Conservation (phyloP, 64 coral and sea anemone species). For the Exaiptasia diaphana region DNA sequence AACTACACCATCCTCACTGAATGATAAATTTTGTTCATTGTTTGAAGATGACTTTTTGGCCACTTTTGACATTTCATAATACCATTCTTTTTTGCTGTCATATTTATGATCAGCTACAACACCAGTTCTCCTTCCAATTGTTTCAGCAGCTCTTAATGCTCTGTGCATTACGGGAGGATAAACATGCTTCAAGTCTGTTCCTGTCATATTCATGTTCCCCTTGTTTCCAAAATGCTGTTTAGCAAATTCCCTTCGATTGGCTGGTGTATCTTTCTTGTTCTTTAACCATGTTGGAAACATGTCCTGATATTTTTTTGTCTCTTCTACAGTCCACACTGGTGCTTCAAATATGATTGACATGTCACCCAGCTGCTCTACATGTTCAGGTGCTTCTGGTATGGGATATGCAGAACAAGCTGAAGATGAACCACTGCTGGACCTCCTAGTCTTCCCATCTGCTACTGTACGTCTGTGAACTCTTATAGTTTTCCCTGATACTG, state of each 20-base stretch:
- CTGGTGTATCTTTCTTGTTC: neutral
- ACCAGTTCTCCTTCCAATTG: slow-evolving; percentile 29
- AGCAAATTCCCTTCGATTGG: slow-evolving; percentile 14
- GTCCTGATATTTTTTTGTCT: neutral
- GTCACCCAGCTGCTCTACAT: neutral
- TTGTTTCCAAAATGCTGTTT: slow-evolving; percentile 35
- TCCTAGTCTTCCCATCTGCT: slow-evolving; percentile 7
- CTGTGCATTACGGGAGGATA: slow-evolving; percentile 34
- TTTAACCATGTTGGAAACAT: neutral
- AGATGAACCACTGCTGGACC: neutral
- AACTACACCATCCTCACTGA: slow-evolving; percentile 38
- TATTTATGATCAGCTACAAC: neutral
- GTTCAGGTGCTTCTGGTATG: slow-evolving; percentile 20
- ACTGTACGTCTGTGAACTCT: neutral
- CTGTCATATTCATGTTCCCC: slow-evolving; percentile 2
- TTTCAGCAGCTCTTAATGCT: slow-evolving; percentile 43
- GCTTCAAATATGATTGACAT: neutral
- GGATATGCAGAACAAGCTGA: slow-evolving; percentile 23
- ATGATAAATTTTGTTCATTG: slow-evolving; percentile 18
- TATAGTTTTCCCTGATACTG: neutral
- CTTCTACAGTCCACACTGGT: slow-evolving; percentile 14
- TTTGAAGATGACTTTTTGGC: slow-evolving; percentile 39
- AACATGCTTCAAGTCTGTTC: slow-evolving; percentile 20
- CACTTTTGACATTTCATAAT: slow-evolving; percentile 37
- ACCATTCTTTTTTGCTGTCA: slow-evolving; percentile 33